These are phyloP conservation scores for Drosophila bunnanda DNA, from an alignment of 2,888 invertebrate genomes.

Conservation along the genomic window DNA sequence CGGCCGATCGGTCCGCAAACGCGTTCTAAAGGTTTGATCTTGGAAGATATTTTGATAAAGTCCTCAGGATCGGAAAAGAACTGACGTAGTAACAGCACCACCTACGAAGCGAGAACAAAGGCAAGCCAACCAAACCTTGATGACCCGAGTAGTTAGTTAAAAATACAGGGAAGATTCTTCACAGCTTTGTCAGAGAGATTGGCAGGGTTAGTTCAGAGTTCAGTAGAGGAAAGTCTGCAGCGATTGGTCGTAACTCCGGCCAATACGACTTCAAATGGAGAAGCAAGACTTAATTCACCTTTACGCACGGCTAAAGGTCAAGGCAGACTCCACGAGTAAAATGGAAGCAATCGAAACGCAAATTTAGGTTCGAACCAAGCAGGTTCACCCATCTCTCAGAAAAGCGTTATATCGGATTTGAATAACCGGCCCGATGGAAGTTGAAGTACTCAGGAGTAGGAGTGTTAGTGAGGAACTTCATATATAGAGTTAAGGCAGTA, in stretches of 20 bases:
- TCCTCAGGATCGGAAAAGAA: not conserved
- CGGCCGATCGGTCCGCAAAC: not conserved
- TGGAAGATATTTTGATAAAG: not conserved
- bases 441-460: conserved; percentile 1
- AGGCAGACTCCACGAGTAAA: not conserved
- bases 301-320: not conserved
- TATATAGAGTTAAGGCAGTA: not conserved
- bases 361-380: not conserved
- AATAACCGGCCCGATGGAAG: not conserved
- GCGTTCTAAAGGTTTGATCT: not conserved
- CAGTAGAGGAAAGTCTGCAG: not conserved
- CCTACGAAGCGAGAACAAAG: not conserved
- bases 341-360: not conserved
- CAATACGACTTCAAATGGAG: not conserved
- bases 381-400: not conserved
- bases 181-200: not conserved
- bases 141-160: not conserved
- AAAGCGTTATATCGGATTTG: not conserved
- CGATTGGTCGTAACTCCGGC: not conserved
- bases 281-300: not conserved
- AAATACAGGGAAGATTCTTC: not conserved
- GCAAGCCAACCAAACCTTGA: not conserved
- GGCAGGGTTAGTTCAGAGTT: not conserved
- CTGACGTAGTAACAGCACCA: not conserved
- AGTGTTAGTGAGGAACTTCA: not conserved